A percentile compares a stretch with the other conserved stretches of the same genome.
These are phyloP conservation scores for Macheiramphus alcinus DNA, from an alignment of 2,113 vertebrate species.

Conservation along the genomic window DNA sequence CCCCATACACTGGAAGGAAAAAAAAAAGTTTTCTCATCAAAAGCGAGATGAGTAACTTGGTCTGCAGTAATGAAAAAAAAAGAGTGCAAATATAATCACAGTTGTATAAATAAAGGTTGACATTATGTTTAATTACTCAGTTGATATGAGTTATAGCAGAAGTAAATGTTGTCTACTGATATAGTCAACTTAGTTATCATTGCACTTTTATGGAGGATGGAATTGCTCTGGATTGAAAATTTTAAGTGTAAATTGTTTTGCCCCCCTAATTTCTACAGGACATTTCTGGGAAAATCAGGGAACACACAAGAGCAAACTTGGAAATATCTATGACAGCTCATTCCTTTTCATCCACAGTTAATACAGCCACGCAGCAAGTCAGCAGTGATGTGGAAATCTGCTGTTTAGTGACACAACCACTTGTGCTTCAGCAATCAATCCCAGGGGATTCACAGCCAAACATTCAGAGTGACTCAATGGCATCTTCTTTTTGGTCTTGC, in stretches of 20 bases:
- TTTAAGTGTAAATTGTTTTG: background rate
- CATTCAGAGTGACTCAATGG: background rate
- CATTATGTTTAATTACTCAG: background rate
- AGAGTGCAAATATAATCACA: background rate
- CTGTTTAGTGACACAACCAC: background rate
- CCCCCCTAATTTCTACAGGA: conserved; percentile 10
- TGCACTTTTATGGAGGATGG: background rate
- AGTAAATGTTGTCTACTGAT: background rate
- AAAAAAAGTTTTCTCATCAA: background rate
- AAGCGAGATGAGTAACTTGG: background rate
- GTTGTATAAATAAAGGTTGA: background rate
- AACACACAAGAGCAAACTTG: background rate
- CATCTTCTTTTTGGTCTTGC: background rate
- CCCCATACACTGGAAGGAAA: background rate
- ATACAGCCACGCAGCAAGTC: background rate
- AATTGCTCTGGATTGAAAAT: background rate
- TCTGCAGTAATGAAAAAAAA: background rate
- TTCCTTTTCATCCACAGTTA: background rate
- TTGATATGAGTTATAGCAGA: background rate
- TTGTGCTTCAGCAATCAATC: background rate
- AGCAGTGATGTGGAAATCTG: background rate
- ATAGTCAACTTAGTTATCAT: background rate
- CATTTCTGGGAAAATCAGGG: background rate
- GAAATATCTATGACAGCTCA: background rate
- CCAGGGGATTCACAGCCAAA: background rate